phyloP scores from a whole-genome alignment of 2,888 invertebrate species.

The Diaphora mendica region DNA sequence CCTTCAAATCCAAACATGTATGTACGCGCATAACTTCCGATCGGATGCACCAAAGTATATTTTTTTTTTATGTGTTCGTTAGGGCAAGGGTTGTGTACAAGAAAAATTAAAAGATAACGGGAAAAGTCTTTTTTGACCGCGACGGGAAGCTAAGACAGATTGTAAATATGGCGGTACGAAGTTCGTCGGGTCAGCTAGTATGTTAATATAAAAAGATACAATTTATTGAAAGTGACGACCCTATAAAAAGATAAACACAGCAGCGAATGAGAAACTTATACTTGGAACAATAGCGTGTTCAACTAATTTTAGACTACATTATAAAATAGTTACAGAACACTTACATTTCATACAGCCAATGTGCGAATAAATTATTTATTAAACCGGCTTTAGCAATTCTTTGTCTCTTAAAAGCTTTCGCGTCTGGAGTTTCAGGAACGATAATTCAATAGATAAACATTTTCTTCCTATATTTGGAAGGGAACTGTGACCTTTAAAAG shows the following conservation, averaged over 20 bases:
- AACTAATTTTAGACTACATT: conserved; percentile 49
- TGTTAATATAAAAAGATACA: background rate
- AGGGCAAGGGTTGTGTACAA: too few species aligned
- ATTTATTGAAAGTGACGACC: conserved; percentile 22
- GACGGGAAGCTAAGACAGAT: too few species aligned
- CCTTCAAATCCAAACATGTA: too few species aligned
- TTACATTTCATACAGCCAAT: background rate
- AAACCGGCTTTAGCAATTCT: background rate
- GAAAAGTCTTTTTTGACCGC: too few species aligned
- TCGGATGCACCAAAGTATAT: too few species aligned
- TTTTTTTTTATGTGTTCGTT: too few species aligned
- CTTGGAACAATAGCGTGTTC: conserved; percentile 46
- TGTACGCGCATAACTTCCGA: too few species aligned
- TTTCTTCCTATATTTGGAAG: background rate
- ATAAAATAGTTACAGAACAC: conserved; percentile 31
- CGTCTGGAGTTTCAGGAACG: background rate
- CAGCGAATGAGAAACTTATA: conserved; percentile 32
- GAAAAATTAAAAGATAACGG: too few species aligned
- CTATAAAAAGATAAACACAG: conserved; percentile 38
- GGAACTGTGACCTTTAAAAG: background rate
- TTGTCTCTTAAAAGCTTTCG: background rate
- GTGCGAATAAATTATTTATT: background rate
- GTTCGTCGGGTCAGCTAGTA: too few species aligned
- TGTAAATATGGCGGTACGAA: too few species aligned
- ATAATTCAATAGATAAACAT: background rate